Evolutionary conservation across 2,888 invertebrate species (phyloP).

Genomic region (Troglohyphantes excavatus): DNA sequence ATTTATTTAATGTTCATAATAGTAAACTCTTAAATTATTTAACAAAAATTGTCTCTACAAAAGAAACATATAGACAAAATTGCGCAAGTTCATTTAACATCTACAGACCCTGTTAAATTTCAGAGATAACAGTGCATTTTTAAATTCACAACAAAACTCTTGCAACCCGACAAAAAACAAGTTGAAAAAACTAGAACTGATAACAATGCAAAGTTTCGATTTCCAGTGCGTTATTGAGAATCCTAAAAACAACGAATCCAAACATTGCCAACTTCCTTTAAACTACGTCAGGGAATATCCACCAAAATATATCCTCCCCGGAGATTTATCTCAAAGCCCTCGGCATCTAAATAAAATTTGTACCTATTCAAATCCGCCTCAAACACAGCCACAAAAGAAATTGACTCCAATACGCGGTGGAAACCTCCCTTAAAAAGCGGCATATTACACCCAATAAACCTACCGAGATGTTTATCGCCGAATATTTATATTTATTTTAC

Average conservation of each 20-base stretch:
- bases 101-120: no score
- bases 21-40: no score
- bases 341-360: conserved; percentile 71
- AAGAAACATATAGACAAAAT: no score
- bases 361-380: conserved; percentile 42
- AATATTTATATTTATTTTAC: conserved; percentile 73
- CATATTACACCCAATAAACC: conserved; percentile 55
- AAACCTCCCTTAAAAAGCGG: background rate
- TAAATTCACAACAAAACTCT: no score
- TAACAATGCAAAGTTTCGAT: no score
- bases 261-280: background rate
- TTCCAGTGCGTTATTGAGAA: background rate
- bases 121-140: no score
- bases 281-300: background rate
- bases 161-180: no score
- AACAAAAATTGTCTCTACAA: no score
- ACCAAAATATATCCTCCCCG: background rate
- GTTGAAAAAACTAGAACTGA: no score
- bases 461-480: conserved; percentile 73
- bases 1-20: no score
- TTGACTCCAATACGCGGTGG: background rate
- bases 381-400: background rate
- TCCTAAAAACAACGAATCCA: background rate
- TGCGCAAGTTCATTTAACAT: no score
- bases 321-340: background rate